A percentile compares a stretch with the other conserved stretches of the same genome.
These are phyloP conservation scores for Enteromius viviparus DNA, from an alignment of 2,797 vertebrate species.

Conservation along the genomic window DNA sequence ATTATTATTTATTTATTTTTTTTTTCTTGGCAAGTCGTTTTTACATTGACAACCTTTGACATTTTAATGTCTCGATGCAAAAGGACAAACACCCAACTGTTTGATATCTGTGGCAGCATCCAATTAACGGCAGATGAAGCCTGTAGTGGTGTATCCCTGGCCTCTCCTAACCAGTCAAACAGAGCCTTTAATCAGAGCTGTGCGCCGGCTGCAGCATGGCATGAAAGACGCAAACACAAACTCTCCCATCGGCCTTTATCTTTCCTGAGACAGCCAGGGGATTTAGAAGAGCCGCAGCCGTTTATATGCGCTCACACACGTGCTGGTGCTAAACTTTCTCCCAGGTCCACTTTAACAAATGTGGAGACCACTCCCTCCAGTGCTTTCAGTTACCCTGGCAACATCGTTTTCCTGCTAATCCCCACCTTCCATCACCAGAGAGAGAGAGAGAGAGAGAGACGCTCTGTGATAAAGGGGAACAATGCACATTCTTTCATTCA, in stretches of 20 bases:
- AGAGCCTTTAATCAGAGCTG: constrained; percentile 51
- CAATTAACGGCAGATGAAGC: constrained; percentile 1
- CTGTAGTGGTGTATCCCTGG: not conserved
- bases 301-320: not conserved
- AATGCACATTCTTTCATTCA: constrained; percentile 28
- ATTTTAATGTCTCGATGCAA: not conserved
- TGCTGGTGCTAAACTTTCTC: constrained; percentile 24
- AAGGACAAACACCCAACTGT: not conserved
- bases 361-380: constrained; percentile 11
- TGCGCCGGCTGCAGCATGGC: not conserved
- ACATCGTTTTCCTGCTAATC: constrained; percentile 23
- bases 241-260: constrained; percentile 51
- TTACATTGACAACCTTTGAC: not conserved
- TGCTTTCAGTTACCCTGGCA: constrained; percentile 46
- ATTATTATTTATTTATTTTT: too few relatives aligned
- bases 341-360: constrained; percentile 11
- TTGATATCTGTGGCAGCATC: not conserved
- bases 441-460: constrained; percentile 11
- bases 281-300: constrained; percentile 17
- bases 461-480: constrained; percentile 25
- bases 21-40: not conserved
- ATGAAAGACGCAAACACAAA: constrained; percentile 39
- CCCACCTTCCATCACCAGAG: constrained; percentile 4
- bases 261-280: constrained; percentile 33
- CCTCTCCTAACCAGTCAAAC: constrained; percentile 20